phyloP scores from a whole-genome alignment of 2,888 invertebrate species.

The Apantesis nais region DNA sequence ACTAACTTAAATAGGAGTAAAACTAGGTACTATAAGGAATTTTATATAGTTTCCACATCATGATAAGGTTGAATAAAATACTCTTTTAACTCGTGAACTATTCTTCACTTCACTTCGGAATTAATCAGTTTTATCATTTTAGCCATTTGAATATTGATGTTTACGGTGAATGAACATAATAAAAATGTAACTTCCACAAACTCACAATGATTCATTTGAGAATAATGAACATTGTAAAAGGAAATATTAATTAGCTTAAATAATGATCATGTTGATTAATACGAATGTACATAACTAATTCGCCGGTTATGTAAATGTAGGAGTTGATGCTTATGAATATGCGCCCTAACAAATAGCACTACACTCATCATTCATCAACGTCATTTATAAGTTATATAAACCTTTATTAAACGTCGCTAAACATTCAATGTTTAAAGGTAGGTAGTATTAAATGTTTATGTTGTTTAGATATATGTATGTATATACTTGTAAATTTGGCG shows the following conservation, averaged over 20 bases:
- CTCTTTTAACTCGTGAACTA: too few species aligned
- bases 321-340: conserved; percentile 37
- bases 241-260: conserved; percentile 49
- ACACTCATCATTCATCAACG: background rate
- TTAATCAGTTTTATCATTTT: background rate
- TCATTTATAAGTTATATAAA: background rate
- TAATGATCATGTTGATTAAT: conserved; percentile 41
- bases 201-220: background rate
- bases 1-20: background rate
- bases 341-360: background rate
- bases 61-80: background rate
- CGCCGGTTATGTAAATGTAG: conserved; percentile 36
- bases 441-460: too few species aligned
- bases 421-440: too few species aligned
- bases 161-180: background rate
- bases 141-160: background rate
- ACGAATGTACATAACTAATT: conserved; percentile 33
- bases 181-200: background rate
- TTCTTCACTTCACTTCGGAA: too few species aligned
- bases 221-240: conserved; percentile 18
- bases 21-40: background rate
- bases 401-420: too few species aligned
- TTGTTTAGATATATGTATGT: too few species aligned
- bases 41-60: background rate
- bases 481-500: too few species aligned